A percentile compares a stretch with the other conserved stretches of the same genome.
These are phyloP conservation scores for Chiloscyllium punctatum DNA, from an alignment of 2,797 vertebrate species.

Conservation along the genomic window DNA sequence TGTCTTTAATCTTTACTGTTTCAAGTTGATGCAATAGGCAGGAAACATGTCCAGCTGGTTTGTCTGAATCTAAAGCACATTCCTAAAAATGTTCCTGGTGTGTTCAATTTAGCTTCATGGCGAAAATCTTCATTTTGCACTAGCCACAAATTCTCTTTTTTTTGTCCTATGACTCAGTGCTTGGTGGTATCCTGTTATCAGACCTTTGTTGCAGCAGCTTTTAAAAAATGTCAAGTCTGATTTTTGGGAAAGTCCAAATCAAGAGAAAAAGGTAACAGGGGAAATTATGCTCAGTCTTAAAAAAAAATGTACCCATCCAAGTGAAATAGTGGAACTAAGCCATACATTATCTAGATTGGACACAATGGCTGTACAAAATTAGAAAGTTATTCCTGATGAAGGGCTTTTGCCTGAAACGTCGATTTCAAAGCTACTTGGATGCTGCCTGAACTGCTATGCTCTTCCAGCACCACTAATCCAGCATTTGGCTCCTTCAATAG, in stretches of 20 bases:
- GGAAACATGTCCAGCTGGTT: background rate
- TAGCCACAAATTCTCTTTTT: background rate
- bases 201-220: background rate
- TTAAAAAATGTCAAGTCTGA: background rate
- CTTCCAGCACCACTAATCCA: too few relatives aligned
- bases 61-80: background rate
- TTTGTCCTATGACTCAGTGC: too few relatives aligned
- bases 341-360: too few relatives aligned
- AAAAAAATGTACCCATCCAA: background rate
- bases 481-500: too few relatives aligned
- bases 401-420: too few relatives aligned
- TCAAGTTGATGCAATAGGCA: background rate
- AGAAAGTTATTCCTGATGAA: too few relatives aligned
- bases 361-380: too few relatives aligned
- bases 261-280: background rate
- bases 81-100: background rate
- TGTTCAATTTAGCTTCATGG: background rate
- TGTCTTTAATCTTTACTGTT: background rate
- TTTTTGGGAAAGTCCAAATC: too few relatives aligned
- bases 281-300: background rate
- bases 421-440: too few relatives aligned
- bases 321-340: background rate
- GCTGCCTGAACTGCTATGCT: too few relatives aligned
- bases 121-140: background rate
- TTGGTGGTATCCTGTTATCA: background rate